Evolutionary conservation across 1,140 invertebrate genomes (phyloP).

Genomic region (Ectropis grisescens): DNA sequence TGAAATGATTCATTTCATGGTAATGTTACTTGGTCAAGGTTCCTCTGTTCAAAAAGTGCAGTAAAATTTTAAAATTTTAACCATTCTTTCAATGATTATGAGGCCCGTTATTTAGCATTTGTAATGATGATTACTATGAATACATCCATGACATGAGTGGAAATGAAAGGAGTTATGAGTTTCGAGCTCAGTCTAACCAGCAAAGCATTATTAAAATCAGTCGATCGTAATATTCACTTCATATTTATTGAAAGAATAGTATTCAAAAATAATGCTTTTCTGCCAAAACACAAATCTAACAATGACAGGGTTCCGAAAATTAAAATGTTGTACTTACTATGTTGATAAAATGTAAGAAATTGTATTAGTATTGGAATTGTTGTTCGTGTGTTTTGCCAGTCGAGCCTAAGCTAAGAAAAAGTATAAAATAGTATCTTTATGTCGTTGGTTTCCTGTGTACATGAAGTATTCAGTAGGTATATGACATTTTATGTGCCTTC

Average conservation of each 20-base stretch:
- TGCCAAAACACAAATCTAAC: constrained; percentile 45
- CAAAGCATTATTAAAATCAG: too few relatives aligned
- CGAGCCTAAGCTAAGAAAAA: constrained; percentile 64
- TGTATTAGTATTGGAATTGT: constrained; percentile 1
- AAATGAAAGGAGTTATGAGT: too few relatives aligned
- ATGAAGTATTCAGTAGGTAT: too few relatives aligned
- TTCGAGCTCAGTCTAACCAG: too few relatives aligned
- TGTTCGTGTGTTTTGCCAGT: constrained; percentile 47
- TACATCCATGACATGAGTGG: too few relatives aligned
- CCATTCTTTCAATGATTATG: constrained; percentile 38
- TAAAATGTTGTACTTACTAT: constrained; percentile 6
- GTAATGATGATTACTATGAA: too few relatives aligned
- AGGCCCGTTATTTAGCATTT: too few relatives aligned
- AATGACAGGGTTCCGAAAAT: constrained; percentile 5
- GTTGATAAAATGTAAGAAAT: background rate
- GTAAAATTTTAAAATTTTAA: constrained; percentile 56
- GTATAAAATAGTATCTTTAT: constrained; percentile 42
- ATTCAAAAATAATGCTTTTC: constrained; percentile 48
- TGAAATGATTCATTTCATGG: too few relatives aligned
- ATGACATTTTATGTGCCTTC: too few relatives aligned
- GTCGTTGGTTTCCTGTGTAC: too few relatives aligned
- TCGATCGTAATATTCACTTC: background rate
- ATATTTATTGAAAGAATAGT: constrained; percentile 22
- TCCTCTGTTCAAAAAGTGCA: constrained; percentile 60
- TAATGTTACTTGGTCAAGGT: constrained; percentile 36